phyloP scores from a whole-genome alignment of 2,797 vertebrate species.

The Fratercula arctica region DNA sequence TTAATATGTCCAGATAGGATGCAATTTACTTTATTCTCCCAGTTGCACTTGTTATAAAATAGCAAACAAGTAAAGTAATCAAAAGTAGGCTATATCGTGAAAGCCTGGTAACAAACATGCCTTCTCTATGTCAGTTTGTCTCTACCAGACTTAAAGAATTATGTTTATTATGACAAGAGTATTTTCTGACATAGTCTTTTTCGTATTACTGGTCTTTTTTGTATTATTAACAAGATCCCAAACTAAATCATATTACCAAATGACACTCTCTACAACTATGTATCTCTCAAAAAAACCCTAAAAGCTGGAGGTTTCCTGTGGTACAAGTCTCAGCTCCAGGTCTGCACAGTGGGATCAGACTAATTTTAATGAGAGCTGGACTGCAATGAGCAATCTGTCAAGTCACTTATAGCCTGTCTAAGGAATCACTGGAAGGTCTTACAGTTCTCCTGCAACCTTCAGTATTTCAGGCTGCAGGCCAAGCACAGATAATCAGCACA shows the following conservation, averaged over 20 bases:
- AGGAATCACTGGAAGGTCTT: constrained; percentile 39
- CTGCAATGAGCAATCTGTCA: constrained; percentile 4
- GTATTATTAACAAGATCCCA: not conserved
- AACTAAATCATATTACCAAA: not conserved
- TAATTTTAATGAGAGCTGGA: constrained; percentile 46
- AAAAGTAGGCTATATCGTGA: not conserved
- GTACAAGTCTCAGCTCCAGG: not conserved
- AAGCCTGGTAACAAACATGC: not conserved
- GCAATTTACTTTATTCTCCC: not conserved
- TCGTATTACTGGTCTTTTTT: not conserved
- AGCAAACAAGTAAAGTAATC: not conserved
- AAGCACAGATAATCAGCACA: constrained; percentile 54
- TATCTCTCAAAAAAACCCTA: not conserved
- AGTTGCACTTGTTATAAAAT: not conserved
- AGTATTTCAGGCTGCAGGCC: constrained; percentile 53
- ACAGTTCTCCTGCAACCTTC: constrained; percentile 32
- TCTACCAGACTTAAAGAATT: not conserved
- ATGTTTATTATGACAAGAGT: not conserved
- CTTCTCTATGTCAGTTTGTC: not conserved
- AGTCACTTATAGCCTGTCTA: constrained; percentile 12
- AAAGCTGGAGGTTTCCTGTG: not conserved
- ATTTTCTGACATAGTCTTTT: not conserved
- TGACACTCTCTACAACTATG: not conserved
- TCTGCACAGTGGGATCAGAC: not conserved
- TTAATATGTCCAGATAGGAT: not conserved